phyloP scores from a whole-genome alignment of 1,140 invertebrate genomes.

The Drosophila nikananu region DNA sequence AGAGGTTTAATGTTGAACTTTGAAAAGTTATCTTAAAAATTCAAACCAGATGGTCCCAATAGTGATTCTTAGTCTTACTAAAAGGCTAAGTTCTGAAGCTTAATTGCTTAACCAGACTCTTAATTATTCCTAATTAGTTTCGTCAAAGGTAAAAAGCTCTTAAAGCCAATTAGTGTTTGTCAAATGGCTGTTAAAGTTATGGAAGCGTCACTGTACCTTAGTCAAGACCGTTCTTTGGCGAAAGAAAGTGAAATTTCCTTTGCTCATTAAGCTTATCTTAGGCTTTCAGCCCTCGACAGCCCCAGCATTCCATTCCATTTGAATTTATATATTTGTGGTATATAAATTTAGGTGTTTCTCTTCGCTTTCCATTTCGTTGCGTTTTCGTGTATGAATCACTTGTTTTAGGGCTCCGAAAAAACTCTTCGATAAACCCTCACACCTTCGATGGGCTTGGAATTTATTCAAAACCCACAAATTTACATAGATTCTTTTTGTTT shows the following conservation, averaged over 20 bases:
- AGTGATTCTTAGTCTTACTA: not conserved
- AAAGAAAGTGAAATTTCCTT: constrained; percentile 47
- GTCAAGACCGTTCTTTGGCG: constrained; percentile 29
- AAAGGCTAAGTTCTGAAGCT: not conserved
- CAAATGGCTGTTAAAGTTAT: not conserved
- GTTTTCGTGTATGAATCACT: constrained; percentile 37
- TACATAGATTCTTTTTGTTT: constrained; percentile 51
- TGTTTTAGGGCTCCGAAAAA: constrained; percentile 22
- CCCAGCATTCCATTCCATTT: constrained; percentile 37
- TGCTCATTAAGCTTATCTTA: constrained; percentile 43
- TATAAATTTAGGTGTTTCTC: constrained; percentile 7
- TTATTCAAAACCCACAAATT: constrained; percentile 45
- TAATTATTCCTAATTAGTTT: not conserved
- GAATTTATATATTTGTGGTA: constrained; percentile 17
- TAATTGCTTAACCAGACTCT: not conserved
- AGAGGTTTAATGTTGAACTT: not conserved
- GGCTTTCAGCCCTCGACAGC: constrained; percentile 18
- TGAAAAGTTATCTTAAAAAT: not conserved
- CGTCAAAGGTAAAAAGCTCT: not conserved
- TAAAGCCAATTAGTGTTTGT: not conserved
- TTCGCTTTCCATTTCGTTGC: constrained; percentile 56
- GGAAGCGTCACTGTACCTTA: constrained; percentile 2
- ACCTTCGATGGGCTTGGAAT: constrained; percentile 48
- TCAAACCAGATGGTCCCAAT: not conserved
- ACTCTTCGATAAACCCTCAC: constrained; percentile 37